A percentile compares a stretch with the other conserved stretches of the same genome.
These are phyloP conservation scores for Illadopsis cleaveri DNA, from an alignment of 2,113 vertebrate genomes.

Conservation along the genomic window DNA sequence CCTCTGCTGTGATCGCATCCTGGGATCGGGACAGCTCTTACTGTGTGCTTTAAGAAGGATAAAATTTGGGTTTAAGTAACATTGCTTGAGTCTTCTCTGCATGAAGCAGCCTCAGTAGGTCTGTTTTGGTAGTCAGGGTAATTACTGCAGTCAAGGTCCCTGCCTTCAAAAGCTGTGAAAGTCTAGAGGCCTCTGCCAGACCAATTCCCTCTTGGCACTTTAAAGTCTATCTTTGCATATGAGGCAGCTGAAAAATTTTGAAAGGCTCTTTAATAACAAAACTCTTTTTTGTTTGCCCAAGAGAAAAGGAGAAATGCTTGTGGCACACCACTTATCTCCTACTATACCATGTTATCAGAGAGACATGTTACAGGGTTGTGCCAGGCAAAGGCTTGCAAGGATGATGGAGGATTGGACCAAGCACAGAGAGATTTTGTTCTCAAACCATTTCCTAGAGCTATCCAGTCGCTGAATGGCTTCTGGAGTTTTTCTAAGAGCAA, in stretches of 20 bases:
- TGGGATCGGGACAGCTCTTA: not conserved
- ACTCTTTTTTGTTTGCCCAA: not conserved
- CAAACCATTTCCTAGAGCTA: not conserved
- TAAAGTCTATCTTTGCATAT: not conserved
- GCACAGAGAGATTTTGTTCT: not conserved
- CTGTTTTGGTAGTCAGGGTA: not conserved
- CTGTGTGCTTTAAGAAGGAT: too few species aligned
- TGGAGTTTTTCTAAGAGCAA: not conserved
- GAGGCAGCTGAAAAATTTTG: not conserved
- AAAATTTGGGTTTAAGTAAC: not conserved
- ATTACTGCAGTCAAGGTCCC: not conserved
- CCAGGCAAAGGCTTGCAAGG: not conserved
- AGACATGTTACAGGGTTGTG: not conserved
- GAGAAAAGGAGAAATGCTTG: not conserved
- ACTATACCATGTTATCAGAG: not conserved
- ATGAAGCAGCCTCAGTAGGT: not conserved
- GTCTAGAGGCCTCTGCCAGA: not conserved
- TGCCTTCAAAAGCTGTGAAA: not conserved
- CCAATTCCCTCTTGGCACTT: not conserved
- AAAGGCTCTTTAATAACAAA: not conserved
- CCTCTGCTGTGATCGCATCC: not conserved
- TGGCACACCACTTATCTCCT: not conserved
- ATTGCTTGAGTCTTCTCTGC: not conserved
- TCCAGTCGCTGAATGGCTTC: not conserved
- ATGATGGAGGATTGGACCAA: not conserved